These are phyloP conservation scores for Calosoma granatense DNA, from an alignment of 1,140 invertebrate genomes.

Conservation along the genomic window DNA sequence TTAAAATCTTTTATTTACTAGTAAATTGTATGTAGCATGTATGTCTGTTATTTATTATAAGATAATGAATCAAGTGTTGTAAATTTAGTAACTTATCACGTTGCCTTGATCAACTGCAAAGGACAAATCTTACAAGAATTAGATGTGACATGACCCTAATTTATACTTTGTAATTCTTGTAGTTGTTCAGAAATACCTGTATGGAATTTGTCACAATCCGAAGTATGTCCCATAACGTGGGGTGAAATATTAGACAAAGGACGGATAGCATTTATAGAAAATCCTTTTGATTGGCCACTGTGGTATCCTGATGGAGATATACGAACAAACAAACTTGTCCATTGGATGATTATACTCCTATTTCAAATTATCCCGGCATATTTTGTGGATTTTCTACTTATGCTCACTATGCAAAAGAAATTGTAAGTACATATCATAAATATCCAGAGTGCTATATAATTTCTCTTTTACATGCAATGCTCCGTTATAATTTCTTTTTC, in stretches of 20 bases:
- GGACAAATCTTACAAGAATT: too few relatives aligned
- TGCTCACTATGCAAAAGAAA: conserved; percentile 46
- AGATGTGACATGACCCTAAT: too few relatives aligned
- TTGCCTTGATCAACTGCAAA: too few relatives aligned
- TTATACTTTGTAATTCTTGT: too few relatives aligned
- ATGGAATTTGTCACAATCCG: conserved; percentile 39
- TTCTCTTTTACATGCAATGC: conserved; percentile 31
- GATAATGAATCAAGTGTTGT: too few relatives aligned
- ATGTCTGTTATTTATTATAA: too few relatives aligned
- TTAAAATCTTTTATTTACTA: too few relatives aligned
- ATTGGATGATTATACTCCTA: conserved; percentile 43
- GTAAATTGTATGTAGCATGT: too few relatives aligned
- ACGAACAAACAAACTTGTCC: conserved; percentile 41
- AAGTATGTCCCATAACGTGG: conserved; percentile 44
- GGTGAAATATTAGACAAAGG: conserved; percentile 49
- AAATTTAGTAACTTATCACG: too few relatives aligned
- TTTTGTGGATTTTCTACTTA: conserved; percentile 45
- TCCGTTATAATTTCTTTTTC: too few relatives aligned
- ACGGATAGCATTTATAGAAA: conserved; percentile 30
- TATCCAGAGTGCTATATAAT: not conserved
- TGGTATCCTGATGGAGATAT: conserved; percentile 55
- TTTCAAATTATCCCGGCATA: conserved; percentile 53
- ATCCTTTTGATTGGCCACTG: conserved; percentile 46
- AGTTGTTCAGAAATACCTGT: conserved; percentile 31
- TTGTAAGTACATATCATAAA: conserved; percentile 39